Evolutionary conservation across 2,888 invertebrate genomes (phyloP).

Genomic region (Serripes groenlandicus): DNA sequence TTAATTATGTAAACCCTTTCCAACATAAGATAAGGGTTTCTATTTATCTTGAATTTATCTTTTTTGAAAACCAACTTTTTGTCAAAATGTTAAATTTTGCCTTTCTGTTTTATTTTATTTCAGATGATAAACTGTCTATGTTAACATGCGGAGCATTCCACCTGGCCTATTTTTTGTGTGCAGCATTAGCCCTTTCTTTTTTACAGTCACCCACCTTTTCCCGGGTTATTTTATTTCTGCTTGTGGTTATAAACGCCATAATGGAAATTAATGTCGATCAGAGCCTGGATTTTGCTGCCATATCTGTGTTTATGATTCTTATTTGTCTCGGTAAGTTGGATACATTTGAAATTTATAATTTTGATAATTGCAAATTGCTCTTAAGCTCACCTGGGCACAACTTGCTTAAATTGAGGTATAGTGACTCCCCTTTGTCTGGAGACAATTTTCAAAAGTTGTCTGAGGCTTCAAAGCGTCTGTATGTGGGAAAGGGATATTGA

Average conservation of each 20-base stretch:
- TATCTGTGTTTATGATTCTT: conserved; percentile 77
- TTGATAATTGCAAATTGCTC: neutral
- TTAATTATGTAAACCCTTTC: no score
- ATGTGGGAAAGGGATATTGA: no score
- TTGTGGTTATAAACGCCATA: conserved; percentile 80
- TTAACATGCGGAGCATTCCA: conserved; percentile 79
- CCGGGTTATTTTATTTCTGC: conserved; percentile 75
- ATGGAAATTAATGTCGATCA: conserved; percentile 77
- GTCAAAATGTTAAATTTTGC: no score
- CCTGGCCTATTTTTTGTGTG: conserved; percentile 80
- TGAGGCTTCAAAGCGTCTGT: no score
- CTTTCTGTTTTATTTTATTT: no score
- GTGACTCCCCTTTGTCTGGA: neutral
- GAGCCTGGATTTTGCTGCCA: conserved; percentile 75
- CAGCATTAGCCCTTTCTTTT: conserved; percentile 80
- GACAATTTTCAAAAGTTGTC: neutral
- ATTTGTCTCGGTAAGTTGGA: conserved; percentile 71
- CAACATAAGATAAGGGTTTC: no score
- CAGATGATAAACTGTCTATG: conserved; percentile 81
- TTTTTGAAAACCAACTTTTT: no score
- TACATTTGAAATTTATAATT: neutral
- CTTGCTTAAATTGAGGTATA: neutral
- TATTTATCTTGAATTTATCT: no score
- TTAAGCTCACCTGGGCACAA: neutral
- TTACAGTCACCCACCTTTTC: conserved; percentile 80